Base-by-base conservation (phyloP, 2,797 vertebrate genomes). In the Sparidentex hasta region DNA sequence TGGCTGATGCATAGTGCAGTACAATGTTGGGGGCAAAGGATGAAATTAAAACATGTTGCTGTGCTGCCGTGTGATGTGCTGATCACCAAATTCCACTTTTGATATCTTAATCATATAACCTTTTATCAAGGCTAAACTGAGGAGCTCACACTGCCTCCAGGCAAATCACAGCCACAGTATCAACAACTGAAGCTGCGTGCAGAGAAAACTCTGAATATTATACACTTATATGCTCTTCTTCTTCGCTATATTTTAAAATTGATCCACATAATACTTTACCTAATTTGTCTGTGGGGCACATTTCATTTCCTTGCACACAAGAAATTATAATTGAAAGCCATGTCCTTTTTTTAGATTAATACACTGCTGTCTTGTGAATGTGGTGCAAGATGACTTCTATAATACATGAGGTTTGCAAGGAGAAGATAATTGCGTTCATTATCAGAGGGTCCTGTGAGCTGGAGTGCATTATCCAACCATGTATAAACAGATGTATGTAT, bases 51-150 rank as follows among this genome's bases (percentile, higher is more conserved):
- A 29, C 7, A 23, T 47, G 8, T 51, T 65, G 29, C 38, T 38
- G 38, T 38, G 38, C 38, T 38, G 38, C 38, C 11, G 38, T 38
- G 38, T 38, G 38, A 38, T 38, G 38, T 46, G 6, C 50, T 1
- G 3, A 46, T 64, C 3, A n/a, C 27, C 54, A 27, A 77, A 64
- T 68, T 52, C 38, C 11, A 38, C 21, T 52, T 51, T 52, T 43
- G 44, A 74, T 56, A 29, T 54, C n/a, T 64, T 69, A 55, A 69
- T 61, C 25, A 17, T 56, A 54, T 51, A 55, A 68, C 52, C 38
- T 59, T 38, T 71, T 56, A 65, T 71, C 52, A 71, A 81, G 61
- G 71, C 38, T 76, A 41, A 78, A 76, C n/a, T 23, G 59, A 52
- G 73, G 68, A 77, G 63, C 66, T 18, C 12, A 12, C 23, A 11